Evolutionary conservation across 2,113 vertebrate genomes (phyloP), one percentile per base, ranked within the genome.

Genomic region (Silurus asotus): DNA sequence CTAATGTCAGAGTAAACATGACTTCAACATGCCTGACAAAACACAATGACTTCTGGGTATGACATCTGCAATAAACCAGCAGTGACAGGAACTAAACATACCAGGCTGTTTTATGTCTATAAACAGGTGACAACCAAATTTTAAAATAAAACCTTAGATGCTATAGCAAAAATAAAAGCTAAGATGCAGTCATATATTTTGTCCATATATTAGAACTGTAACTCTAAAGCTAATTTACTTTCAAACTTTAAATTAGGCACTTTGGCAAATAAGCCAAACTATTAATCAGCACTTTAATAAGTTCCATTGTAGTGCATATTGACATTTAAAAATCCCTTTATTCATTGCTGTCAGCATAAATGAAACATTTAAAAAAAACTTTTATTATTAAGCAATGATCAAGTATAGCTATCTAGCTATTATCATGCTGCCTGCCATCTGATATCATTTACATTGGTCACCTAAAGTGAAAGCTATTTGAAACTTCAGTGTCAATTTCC

Each of bases 1-100:
- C 87, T 85, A 75, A 80, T 88, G 86, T 88, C 88, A 89, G 90
- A 87, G 88, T 91, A 86, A 92, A 90, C 90, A 82, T 49, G 48
- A 62, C 83, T 76, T 76, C 51, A 20, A 28, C 59, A 72, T n/a
- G n/a, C 25, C 28, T 75, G 58, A 62, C 65, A 74, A 64, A 7
- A 87, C 88, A 90, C 90, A 91, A 90, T 88, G 83, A 77, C 84
- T 17, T 76, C 17, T 56, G 6, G 55, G 37, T 28, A 61, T 86
- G 84, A 64, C 64, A 75, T 72, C 53, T 78, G n/a, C 55, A 37
- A 10, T 78, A 25, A 48, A 37, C 49, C 25, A 14, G 11, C 37
- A 3, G 62, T 49, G 76, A 45, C 72, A 51, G 67, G 10, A 23
- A 19, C 83, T 37, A 5, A 76, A n/a, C 37, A 37, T n/a, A 14